phyloP scores from a whole-genome alignment of 2,888 invertebrate species.

The Coenonympha arcania region DNA sequence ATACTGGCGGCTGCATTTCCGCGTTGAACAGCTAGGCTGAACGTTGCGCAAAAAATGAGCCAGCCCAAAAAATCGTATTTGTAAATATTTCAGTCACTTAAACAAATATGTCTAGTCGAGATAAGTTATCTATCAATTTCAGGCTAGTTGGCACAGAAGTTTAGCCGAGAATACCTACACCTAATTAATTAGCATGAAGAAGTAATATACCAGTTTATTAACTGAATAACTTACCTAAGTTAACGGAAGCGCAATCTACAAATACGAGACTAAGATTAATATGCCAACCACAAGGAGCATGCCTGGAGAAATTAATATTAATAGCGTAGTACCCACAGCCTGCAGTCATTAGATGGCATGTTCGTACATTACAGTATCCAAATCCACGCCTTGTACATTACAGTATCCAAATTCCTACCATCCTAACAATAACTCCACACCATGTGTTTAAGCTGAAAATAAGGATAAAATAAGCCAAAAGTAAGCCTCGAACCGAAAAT shows the following conservation, averaged over 20 bases:
- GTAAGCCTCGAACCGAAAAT: too few relatives aligned
- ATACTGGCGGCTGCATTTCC: too few relatives aligned
- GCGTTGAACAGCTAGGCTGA: too few relatives aligned
- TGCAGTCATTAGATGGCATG: conserved; percentile 24
- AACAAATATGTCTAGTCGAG: neutral
- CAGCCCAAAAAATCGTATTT: too few relatives aligned
- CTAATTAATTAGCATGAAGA: neutral
- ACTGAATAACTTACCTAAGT: conserved; percentile 4
- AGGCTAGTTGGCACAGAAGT: neutral
- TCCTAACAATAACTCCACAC: conserved; percentile 15
- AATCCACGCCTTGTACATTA: too few relatives aligned
- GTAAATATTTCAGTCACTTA: neutral
- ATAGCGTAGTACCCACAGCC: conserved; percentile 23
- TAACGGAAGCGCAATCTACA: conserved; percentile 2
- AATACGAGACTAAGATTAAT: conserved; percentile 26
- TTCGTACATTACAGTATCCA: conserved; percentile 6
- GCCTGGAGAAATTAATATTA: conserved; percentile 32
- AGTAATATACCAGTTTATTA: neutral
- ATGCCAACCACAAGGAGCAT: conserved; percentile 16
- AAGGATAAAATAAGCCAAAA: too few relatives aligned
- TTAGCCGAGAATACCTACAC: neutral
- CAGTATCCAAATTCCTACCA: conserved; percentile 2
- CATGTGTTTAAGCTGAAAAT: too few relatives aligned
- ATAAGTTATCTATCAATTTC: neutral
- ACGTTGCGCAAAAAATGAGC: too few relatives aligned